Percentiles rank a stretch among this genome's conserved stretches.
Conservation (phyloP, 2,797 vertebrate genomes). For the Chelmon rostratus region DNA sequence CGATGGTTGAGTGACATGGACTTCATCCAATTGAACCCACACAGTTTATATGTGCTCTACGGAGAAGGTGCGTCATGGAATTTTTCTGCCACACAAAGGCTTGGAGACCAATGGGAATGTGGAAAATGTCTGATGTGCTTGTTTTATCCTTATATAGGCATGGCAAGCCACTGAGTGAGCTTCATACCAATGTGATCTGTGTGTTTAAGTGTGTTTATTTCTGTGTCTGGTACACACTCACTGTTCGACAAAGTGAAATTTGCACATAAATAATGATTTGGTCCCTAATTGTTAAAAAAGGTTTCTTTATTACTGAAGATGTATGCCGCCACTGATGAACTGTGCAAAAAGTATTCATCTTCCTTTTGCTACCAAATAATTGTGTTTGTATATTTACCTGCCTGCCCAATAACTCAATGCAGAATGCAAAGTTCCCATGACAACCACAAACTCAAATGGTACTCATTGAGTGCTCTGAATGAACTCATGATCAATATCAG, state of each 20-base stretch:
- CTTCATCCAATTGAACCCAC: constrained; percentile 73
- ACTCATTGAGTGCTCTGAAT: not conserved
- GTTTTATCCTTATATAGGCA: constrained; percentile 80
- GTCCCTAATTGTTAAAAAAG: not conserved
- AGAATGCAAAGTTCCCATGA: constrained; percentile 11
- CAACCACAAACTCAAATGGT: not conserved
- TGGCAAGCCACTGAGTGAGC: constrained; percentile 44
- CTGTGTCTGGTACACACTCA: constrained; percentile 33
- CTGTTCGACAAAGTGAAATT: constrained; percentile 23
- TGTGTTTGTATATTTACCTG: not conserved
- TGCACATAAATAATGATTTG: not conserved
- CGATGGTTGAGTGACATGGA: constrained; percentile 70
- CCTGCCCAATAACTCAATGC: not conserved
- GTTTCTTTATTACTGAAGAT: not conserved
- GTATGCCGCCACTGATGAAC: not conserved
- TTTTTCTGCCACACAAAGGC: constrained; percentile 67
- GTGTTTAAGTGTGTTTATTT: constrained; percentile 18
- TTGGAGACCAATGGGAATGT: constrained; percentile 67
- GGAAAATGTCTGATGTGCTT: constrained; percentile 56
- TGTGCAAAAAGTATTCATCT: not conserved
- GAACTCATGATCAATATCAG: not conserved
- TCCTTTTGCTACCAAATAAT: not conserved
- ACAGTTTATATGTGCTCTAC: constrained; percentile 31
- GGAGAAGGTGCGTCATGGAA: constrained; percentile 75
- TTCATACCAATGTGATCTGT: constrained; percentile 21